Percentiles rank a stretch among this genome's conserved stretches.
phyloP scores from a whole-genome alignment of 2,888 invertebrate genomes.

The Chymomyza procnemis region DNA sequence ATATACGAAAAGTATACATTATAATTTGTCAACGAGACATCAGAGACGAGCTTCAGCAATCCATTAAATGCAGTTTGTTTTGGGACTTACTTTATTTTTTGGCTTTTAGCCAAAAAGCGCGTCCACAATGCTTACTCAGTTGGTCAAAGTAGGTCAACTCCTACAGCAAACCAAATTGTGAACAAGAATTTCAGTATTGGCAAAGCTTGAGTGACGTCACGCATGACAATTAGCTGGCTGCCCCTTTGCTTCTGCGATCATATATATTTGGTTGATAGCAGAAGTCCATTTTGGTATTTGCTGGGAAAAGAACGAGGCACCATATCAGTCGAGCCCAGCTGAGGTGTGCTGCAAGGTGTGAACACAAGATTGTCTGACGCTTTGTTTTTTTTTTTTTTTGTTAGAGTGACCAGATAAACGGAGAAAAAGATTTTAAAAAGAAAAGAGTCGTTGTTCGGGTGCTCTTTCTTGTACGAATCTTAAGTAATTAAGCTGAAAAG shows the following conservation, averaged over 20 bases:
- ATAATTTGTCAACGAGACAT: conserved; percentile 6
- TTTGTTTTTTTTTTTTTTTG: no score
- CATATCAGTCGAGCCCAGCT: no score
- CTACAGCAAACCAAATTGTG: conserved; percentile 63
- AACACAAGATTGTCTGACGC: no score
- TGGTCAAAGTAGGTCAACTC: conserved; percentile 62
- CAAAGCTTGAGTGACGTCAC: conserved; percentile 35
- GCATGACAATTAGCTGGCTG: not conserved
- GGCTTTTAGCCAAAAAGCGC: conserved; percentile 64
- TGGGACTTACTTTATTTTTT: conserved; percentile 58
- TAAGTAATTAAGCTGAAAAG: no score
- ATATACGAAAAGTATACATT: not conserved
- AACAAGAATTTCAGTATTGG: conserved; percentile 55
- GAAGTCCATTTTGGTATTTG: no score
- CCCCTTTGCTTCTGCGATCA: not conserved
- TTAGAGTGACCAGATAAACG: no score
- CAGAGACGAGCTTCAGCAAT: not conserved
- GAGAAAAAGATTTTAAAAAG: no score
- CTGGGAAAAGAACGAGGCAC: no score
- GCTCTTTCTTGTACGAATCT: no score
- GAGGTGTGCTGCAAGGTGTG: no score
- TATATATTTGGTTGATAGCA: not conserved
- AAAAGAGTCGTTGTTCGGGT: no score
- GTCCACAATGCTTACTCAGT: conserved; percentile 46
- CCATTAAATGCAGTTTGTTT: conserved; percentile 3